Evolutionary conservation across 2,113 vertebrate species (phyloP).

Genomic region (Misgurnus anguillicaudatus): DNA sequence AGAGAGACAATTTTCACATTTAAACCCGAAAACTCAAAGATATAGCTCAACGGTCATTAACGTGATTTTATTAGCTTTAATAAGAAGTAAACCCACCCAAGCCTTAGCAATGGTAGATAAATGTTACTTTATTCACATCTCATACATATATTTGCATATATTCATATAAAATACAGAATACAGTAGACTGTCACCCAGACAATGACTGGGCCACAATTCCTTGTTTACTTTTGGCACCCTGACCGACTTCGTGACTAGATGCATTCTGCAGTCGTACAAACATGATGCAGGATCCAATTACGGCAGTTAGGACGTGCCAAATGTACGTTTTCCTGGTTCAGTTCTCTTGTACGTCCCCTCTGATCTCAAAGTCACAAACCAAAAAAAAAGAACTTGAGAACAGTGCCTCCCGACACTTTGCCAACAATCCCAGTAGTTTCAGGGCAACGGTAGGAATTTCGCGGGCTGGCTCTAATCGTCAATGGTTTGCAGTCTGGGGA

Average conservation of each 20-base stretch:
- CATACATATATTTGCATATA: constrained; percentile 77
- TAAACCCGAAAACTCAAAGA: not conserved
- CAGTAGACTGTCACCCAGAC: constrained; percentile 76
- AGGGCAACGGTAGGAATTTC: constrained; percentile 13
- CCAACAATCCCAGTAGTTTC: constrained; percentile 23
- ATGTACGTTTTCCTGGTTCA: constrained; percentile 52
- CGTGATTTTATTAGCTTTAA: not conserved
- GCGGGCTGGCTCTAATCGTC: constrained; percentile 13
- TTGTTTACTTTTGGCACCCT: constrained; percentile 74
- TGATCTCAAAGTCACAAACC: constrained; percentile 7
- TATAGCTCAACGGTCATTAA: not conserved
- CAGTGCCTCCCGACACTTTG: not conserved
- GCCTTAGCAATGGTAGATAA: constrained; percentile 60
- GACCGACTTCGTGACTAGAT: constrained; percentile 71
- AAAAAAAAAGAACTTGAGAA: not conserved
- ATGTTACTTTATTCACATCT: constrained; percentile 78
- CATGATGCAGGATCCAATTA: constrained; percentile 3
- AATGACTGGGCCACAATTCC: constrained; percentile 69
- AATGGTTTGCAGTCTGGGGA: constrained; percentile 40
- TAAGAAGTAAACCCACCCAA: constrained; percentile 1
- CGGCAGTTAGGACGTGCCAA: constrained; percentile 39
- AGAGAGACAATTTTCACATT: not conserved
- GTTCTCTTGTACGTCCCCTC: constrained; percentile 31
- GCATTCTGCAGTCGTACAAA: constrained; percentile 47
- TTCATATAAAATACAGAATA: constrained; percentile 81